Percentiles rank a stretch among this genome's conserved stretches.
Conservation (phyloP, 2,888 invertebrate species). For the Troides helena region DNA sequence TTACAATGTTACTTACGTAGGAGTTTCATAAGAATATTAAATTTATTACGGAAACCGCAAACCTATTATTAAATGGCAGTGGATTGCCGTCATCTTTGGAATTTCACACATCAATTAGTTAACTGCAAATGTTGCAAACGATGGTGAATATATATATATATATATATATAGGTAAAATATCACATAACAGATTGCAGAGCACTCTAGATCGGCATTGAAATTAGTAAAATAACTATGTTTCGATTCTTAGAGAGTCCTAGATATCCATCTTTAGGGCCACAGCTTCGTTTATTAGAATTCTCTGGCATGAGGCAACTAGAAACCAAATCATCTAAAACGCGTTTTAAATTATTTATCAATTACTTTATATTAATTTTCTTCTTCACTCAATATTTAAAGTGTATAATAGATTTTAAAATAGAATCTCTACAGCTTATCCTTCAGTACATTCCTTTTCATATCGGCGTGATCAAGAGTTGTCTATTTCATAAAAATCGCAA, state of each 20-base stretch:
- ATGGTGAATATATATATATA: neutral
- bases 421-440: constrained; percentile 50
- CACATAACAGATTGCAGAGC: neutral
- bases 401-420: constrained; percentile 41
- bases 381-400: constrained; percentile 55
- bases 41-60: constrained; percentile 9
- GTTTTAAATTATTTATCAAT: constrained; percentile 46
- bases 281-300: constrained; percentile 45
- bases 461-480: constrained; percentile 53
- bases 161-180: neutral
- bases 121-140: neutral
- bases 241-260: constrained; percentile 43
- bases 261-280: constrained; percentile 55
- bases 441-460: constrained; percentile 59
- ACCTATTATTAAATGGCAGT: constrained; percentile 24
- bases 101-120: constrained; percentile 26
- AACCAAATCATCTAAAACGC: constrained; percentile 34
- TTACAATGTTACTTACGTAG: too few species aligned
- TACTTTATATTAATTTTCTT: constrained; percentile 50
- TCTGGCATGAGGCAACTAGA: constrained; percentile 54
- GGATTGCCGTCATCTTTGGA: constrained; percentile 10
- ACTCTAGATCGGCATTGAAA: neutral
- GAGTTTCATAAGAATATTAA: too few species aligned
- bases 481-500: constrained; percentile 50
- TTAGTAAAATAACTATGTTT: constrained; percentile 11